Evolutionary conservation across 2,888 invertebrate genomes (phyloP), one percentile per base, ranked within the genome.

Genomic region (Julus scandinavius): DNA sequence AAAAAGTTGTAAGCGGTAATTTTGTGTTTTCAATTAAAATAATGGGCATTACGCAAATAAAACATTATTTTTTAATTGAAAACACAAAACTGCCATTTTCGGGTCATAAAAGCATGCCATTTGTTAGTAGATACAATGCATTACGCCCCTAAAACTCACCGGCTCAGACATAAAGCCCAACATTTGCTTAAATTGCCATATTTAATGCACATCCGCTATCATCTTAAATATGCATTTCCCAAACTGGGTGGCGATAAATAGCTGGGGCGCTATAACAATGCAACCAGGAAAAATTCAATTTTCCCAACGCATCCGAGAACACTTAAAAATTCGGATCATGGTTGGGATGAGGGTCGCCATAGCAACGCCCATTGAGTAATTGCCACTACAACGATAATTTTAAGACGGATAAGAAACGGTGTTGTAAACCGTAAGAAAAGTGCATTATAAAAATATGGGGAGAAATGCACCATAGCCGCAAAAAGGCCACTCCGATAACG

Each of bases 261-360:
- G 38, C 38, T 80, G 80, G 80, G 80, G 13, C 80, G 38, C 80
- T 38, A 40, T 13, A 80, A 80, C 80, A 80, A 80, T n/a, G 80
- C 38, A 80, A 11, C 80, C 80, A 40, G 80, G 38, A 29, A 80
- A 80, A 80, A 80, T 80, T 80, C 80, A 80, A 80, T 80, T 80
- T 80, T 38, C 80, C 80, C 80, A 40, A 40, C 38, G 80, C 80
- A 80, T 80, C 80, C 80, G 80, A 80, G 38, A 29, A 80, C 80
- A 80, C 80, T 80, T 80, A 80, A 50, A 85, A 85, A 85, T 85
- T 85, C 85, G 50, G 85, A 85, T 85, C 85, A 85, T 85, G 85
- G 85, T 85, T 85, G 85, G 50, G 50, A 85, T 85, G 85, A 85
- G 85, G 49, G 85, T 85, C 29, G 20, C 49, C 85, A 85, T 49